Evolutionary conservation across 2,113 vertebrate genomes (phyloP).

Genomic region (Apeltes quadracus): DNA sequence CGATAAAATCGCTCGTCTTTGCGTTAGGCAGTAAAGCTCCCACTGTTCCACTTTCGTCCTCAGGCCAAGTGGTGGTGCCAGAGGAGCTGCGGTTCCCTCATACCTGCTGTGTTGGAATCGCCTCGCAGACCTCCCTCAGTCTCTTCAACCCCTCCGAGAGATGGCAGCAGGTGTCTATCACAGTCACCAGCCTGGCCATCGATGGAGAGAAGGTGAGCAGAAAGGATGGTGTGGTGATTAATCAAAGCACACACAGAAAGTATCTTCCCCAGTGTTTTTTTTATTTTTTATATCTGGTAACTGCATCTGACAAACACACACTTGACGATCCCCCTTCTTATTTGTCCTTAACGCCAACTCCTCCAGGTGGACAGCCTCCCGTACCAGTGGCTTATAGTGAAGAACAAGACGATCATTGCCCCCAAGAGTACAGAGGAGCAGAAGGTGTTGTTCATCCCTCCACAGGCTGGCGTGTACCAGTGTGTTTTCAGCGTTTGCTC

Average conservation of each 20-base stretch:
- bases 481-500: constrained; percentile 89
- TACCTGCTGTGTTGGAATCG: constrained; percentile 94
- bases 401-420: constrained; percentile 91
- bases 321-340: neutral
- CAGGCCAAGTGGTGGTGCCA: constrained; percentile 87
- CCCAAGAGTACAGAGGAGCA: constrained; percentile 90
- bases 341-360: constrained; percentile 14
- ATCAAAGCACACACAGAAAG: neutral
- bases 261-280: neutral
- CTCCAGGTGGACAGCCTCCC: constrained; percentile 85
- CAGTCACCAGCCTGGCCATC: constrained; percentile 83
- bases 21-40: neutral
- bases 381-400: constrained; percentile 92
- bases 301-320: neutral
- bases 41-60: constrained; percentile 7
- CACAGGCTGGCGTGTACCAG: constrained; percentile 87
- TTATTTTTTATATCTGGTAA: neutral
- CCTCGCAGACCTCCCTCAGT: constrained; percentile 88
- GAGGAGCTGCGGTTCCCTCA: constrained; percentile 90
- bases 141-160: constrained; percentile 91
- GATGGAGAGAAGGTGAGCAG: constrained; percentile 85
- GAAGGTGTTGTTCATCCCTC: constrained; percentile 91
- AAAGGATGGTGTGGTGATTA: neutral
- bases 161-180: constrained; percentile 92
- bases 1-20: neutral